phyloP scores from a whole-genome alignment of 2,888 invertebrate genomes.

The Osmoderma eremita region DNA sequence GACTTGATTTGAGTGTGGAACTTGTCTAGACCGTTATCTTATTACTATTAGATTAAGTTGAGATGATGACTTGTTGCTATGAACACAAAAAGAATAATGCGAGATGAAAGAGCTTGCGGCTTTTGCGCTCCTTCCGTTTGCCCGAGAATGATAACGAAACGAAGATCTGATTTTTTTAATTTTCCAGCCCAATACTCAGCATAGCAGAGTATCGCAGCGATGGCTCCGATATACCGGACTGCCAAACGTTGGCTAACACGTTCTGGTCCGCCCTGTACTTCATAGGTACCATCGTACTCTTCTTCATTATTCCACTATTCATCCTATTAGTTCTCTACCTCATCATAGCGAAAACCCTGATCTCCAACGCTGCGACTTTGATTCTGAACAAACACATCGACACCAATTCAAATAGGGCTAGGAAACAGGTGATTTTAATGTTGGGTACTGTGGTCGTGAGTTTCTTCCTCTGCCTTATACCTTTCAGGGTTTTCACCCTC shows the following conservation, averaged over 20 bases:
- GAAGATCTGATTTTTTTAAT: constrained; percentile 58
- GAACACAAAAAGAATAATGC: constrained; percentile 9
- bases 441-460: constrained; percentile 86
- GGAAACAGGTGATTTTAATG: constrained; percentile 88
- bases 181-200: constrained; percentile 81
- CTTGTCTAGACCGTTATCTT: constrained; percentile 4
- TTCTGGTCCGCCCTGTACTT: constrained; percentile 83
- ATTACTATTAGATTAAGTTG: constrained; percentile 4
- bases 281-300: constrained; percentile 79
- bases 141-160: constrained; percentile 44
- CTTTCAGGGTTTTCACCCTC: constrained; percentile 83
- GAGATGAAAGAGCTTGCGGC: constrained; percentile 39
- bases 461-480: constrained; percentile 89
- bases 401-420: constrained; percentile 75
- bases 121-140: constrained; percentile 53
- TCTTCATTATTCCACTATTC: constrained; percentile 83
- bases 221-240: constrained; percentile 77
- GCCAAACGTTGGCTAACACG: constrained; percentile 81
- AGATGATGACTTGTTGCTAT: constrained; percentile 25
- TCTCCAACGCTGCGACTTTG: constrained; percentile 74
- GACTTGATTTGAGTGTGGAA: constrained; percentile 32
- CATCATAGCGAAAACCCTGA: constrained; percentile 84
- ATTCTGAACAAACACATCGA: constrained; percentile 78
- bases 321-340: constrained; percentile 84
- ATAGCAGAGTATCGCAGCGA: constrained; percentile 79